Percentiles rank a stretch among this genome's conserved stretches.
Conservation (phyloP, 2,113 vertebrate genomes). For the Oncorhynchus nerka region DNA sequence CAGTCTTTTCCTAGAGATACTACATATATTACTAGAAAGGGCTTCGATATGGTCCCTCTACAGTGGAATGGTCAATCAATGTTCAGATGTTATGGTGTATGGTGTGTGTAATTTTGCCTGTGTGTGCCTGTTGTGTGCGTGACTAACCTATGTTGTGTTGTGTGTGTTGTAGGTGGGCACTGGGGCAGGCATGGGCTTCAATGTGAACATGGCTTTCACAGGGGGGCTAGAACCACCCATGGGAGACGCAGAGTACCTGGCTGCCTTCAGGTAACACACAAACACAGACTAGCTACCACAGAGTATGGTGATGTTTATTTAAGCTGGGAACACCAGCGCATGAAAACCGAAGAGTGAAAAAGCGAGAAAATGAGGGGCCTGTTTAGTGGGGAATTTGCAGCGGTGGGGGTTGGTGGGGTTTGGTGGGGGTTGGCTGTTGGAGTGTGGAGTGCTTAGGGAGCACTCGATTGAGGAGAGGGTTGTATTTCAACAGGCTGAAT, state of each 20-base stretch:
- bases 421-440: background rate
- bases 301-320: background rate
- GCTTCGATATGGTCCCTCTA: no score
- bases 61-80: background rate
- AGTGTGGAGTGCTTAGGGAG: background rate
- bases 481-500: background rate
- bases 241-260: conserved; percentile 90
- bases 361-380: background rate
- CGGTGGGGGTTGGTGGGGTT: background rate
- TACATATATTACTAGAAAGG: no score
- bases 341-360: background rate
- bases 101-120: background rate
- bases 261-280: conserved; percentile 87
- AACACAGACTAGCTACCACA: background rate
- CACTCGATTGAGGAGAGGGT: background rate
- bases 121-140: background rate
- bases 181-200: conserved; percentile 89
- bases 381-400: background rate
- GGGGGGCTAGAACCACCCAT: conserved; percentile 95
- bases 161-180: conserved; percentile 81
- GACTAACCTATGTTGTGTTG: background rate
- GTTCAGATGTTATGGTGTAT: background rate
- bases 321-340: background rate
- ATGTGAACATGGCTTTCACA: conserved; percentile 96
- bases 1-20: background rate